A percentile compares a stretch with the other conserved stretches of the same genome.
Evolutionary conservation across 2,888 invertebrate genomes (phyloP).

Genomic region (Esperia sulphurella): DNA sequence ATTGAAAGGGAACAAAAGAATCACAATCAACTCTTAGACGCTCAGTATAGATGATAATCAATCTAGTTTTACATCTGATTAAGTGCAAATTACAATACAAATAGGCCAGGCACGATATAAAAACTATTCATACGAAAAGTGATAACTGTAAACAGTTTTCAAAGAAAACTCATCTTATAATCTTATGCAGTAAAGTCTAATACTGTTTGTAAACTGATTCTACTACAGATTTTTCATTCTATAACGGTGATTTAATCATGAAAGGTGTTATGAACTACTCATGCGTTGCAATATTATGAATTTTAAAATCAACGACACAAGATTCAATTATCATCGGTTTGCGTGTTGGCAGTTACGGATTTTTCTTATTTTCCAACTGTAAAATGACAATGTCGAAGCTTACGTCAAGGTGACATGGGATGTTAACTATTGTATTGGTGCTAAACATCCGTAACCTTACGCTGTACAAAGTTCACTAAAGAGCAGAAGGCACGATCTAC

Average conservation of each 20-base stretch:
- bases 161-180: constrained; percentile 19
- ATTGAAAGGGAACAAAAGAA: constrained; percentile 45
- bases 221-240: constrained; percentile 18
- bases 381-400: constrained; percentile 51
- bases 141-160: constrained; percentile 13
- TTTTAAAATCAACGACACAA: constrained; percentile 30
- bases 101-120: constrained; percentile 68
- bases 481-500: constrained; percentile 55
- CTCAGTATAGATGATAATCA: constrained; percentile 61
- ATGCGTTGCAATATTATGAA: constrained; percentile 29
- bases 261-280: constrained; percentile 31
- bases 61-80: constrained; percentile 76
- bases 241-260: constrained; percentile 15
- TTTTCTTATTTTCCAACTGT: constrained; percentile 17
- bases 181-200: background rate
- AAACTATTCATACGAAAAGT: constrained; percentile 19
- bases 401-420: constrained; percentile 75
- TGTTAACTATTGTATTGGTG: constrained; percentile 73
- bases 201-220: constrained; percentile 12
- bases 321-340: constrained; percentile 28
- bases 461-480: constrained; percentile 69
- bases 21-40: constrained; percentile 45
- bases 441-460: constrained; percentile 75
- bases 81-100: constrained; percentile 76
- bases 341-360: constrained; percentile 21